Evolutionary conservation across 2,113 vertebrate genomes (phyloP).

Genomic region (Zapus hudsonius): DNA sequence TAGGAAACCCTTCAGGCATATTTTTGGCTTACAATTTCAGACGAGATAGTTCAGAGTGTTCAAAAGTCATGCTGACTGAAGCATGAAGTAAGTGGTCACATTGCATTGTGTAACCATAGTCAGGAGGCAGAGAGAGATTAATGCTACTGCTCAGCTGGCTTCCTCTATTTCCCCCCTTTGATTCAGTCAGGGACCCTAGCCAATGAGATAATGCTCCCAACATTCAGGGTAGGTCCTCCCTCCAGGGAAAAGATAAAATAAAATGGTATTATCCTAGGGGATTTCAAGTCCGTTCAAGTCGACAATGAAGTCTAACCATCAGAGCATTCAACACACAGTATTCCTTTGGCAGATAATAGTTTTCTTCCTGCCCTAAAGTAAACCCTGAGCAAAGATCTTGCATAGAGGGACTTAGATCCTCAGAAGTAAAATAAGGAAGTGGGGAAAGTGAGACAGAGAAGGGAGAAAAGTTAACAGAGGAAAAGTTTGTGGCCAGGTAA

Average conservation of each 20-base stretch:
- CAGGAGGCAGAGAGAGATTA: background rate
- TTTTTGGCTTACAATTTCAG: background rate
- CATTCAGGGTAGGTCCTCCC: no score
- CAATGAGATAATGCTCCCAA: background rate
- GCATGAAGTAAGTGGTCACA: background rate
- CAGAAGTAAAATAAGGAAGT: background rate
- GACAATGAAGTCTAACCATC: background rate
- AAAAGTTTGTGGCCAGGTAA: background rate
- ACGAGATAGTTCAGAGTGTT: background rate
- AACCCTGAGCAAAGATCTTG: background rate
- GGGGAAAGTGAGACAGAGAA: background rate
- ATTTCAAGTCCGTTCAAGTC: background rate
- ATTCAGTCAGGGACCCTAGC: no score
- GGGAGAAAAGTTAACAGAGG: background rate
- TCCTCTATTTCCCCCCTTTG: background rate
- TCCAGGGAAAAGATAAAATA: background rate
- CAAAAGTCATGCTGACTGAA: background rate
- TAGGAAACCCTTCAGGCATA: background rate
- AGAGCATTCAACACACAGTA: background rate
- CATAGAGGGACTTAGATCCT: background rate
- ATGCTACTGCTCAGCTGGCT: background rate
- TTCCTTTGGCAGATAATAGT: background rate
- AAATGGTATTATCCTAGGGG: no score
- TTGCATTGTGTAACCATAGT: background rate
- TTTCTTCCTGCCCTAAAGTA: conserved; percentile 2